phyloP scores from a whole-genome alignment of 2,113 vertebrate genomes.

The Gopherus evgoodei region DNA sequence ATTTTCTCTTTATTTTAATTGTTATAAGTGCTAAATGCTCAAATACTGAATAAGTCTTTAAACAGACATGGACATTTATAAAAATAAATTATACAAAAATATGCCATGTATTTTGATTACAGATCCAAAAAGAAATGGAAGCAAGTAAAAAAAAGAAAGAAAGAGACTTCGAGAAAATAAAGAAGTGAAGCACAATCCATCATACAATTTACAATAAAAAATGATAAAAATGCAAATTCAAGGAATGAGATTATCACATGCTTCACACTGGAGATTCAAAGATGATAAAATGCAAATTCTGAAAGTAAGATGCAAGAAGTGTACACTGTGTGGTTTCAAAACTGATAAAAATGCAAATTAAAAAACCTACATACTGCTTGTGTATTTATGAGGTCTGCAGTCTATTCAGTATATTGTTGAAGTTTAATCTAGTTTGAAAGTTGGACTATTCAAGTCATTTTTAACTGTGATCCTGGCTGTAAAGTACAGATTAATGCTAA shows the following conservation, averaged over 20 bases:
- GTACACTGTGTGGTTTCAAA: constrained; percentile 50
- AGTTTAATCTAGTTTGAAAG: constrained; percentile 65
- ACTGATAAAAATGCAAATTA: constrained; percentile 60
- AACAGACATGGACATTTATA: not conserved
- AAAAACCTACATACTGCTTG: constrained; percentile 32
- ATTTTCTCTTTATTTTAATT: not conserved
- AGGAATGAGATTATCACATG: constrained; percentile 58
- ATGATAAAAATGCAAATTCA: constrained; percentile 37
- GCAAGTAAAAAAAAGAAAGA: constrained; percentile 53
- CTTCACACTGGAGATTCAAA: constrained; percentile 42
- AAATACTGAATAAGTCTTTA: constrained; percentile 13
- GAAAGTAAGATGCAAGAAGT: constrained; percentile 55
- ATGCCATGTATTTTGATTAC: constrained; percentile 52
- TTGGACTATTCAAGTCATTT: constrained; percentile 57
- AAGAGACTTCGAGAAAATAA: constrained; percentile 20
- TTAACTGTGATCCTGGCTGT: constrained; percentile 23
- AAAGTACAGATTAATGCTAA: constrained; percentile 9
- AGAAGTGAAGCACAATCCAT: constrained; percentile 28
- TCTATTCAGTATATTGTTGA: constrained; percentile 52
- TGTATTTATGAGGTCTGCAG: constrained; percentile 52
- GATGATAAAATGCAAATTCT: constrained; percentile 60
- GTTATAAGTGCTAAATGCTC: not conserved
- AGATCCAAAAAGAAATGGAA: constrained; percentile 73
- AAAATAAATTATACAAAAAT: not conserved
- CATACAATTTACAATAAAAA: constrained; percentile 67